Evolutionary conservation across 2,797 vertebrate genomes (phyloP).

Genomic region (Lateolabrax maculatus): DNA sequence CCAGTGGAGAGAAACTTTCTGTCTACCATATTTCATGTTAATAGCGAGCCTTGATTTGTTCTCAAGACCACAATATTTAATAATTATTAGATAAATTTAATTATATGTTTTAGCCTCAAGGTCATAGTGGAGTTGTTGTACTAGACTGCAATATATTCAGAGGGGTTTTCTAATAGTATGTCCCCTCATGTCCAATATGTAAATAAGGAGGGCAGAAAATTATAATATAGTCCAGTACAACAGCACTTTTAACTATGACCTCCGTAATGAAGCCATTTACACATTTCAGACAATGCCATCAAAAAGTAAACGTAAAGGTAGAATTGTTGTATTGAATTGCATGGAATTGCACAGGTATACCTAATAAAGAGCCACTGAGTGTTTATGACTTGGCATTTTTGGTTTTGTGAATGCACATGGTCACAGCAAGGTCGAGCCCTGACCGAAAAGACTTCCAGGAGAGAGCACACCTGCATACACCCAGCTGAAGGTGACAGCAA

Average conservation of each 20-base stretch:
- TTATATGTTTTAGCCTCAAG: too few relatives aligned
- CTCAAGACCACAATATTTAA: background rate
- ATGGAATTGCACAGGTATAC: background rate
- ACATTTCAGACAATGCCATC: background rate
- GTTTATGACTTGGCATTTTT: background rate
- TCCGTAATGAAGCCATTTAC: background rate
- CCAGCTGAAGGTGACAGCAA: background rate
- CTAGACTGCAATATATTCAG: too few relatives aligned
- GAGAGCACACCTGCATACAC: background rate
- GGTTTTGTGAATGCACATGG: background rate
- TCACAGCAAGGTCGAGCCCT: background rate
- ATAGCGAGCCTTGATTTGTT: background rate
- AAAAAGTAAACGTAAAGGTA: background rate
- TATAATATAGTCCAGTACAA: background rate
- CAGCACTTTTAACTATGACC: background rate
- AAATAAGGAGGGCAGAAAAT: too few relatives aligned
- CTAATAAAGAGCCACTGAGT: background rate
- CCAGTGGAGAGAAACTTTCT: background rate
- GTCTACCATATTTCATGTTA: background rate
- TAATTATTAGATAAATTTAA: too few relatives aligned
- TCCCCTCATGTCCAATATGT: too few relatives aligned
- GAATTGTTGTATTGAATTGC: background rate
- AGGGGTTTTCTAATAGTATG: too few relatives aligned
- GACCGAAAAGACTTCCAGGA: slow-evolving; percentile 1
- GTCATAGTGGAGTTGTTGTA: too few relatives aligned